Conservation (phyloP, 2,797 vertebrate genomes). For the Paedocypris micromegethes region DNA sequence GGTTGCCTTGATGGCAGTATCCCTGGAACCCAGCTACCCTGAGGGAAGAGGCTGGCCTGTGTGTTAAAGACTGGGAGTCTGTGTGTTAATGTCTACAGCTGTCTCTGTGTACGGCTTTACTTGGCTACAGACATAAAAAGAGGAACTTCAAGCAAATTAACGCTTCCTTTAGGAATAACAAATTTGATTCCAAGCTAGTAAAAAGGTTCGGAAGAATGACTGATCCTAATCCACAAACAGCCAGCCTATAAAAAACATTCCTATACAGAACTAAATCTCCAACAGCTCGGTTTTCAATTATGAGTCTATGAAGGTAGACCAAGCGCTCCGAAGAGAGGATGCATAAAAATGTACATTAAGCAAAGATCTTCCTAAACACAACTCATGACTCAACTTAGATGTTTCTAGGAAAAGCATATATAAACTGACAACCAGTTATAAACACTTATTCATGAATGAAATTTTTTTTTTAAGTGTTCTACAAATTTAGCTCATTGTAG, state of each 20-base stretch:
- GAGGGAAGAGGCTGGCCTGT: conserved; percentile 18
- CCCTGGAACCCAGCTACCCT: conserved; percentile 25
- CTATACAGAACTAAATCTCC: not conserved
- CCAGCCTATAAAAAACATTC: not conserved
- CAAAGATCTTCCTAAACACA: too few relatives aligned
- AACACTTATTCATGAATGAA: too few relatives aligned
- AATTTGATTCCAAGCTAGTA: not conserved
- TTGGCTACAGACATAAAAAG: conserved; percentile 22
- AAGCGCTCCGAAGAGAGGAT: not conserved
- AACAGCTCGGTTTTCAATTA: not conserved
- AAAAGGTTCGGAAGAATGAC: not conserved
- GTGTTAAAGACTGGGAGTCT: conserved; percentile 9
- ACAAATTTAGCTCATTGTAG: too few relatives aligned
- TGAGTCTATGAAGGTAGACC: not conserved
- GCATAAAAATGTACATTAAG: not conserved
- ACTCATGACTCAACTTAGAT: too few relatives aligned
- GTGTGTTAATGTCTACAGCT: conserved; percentile 28
- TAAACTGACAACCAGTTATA: too few relatives aligned
- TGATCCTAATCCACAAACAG: conserved; percentile 1
- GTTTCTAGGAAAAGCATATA: too few relatives aligned
- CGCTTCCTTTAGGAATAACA: conserved; percentile 8
- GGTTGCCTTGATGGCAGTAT: conserved; percentile 27
- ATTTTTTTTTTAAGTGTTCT: too few relatives aligned
- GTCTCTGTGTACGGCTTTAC: conserved; percentile 23
- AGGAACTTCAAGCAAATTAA: conserved; percentile 25